Percentiles rank a stretch among this genome's conserved stretches.
Conservation (phyloP, 2,113 vertebrate species). For the Rhodinocichla rosea region DNA sequence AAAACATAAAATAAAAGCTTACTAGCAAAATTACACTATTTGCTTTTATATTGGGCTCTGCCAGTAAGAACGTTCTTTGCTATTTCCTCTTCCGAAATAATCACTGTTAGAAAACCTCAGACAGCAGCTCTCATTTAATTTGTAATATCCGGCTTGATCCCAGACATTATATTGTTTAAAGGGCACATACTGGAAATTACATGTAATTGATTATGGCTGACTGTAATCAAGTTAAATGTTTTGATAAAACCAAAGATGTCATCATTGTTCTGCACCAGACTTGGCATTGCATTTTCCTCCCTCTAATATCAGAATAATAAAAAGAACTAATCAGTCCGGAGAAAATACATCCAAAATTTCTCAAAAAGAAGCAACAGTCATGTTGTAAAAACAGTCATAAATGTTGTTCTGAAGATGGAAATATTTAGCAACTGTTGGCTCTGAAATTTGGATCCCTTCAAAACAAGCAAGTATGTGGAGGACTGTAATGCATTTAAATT, state of each 20-base stretch:
- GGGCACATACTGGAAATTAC: not conserved
- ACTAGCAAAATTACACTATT: not conserved
- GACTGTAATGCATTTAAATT: not conserved
- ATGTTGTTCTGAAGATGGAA: not conserved
- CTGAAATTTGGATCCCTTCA: not conserved
- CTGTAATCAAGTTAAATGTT: constrained; percentile 25
- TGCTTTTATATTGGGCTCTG: not conserved
- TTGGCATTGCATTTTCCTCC: not conserved
- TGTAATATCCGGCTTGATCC: not conserved
- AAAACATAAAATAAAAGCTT: not conserved
- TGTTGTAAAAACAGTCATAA: not conserved
- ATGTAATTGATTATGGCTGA: not conserved
- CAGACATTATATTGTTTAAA: not conserved
- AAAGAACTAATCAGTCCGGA: not conserved
- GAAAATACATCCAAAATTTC: not conserved
- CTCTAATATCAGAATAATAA: not conserved
- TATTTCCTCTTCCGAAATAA: not conserved
- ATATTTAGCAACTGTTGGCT: not conserved
- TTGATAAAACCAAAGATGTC: not conserved
- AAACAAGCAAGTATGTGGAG: not conserved
- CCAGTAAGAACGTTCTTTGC: not conserved
- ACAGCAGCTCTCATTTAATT: not conserved
- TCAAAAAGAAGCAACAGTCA: not conserved
- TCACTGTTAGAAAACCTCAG: not conserved
- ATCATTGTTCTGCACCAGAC: not conserved